phyloP scores from a whole-genome alignment of 2,797 vertebrate species.

The Aulostomus chinensis region DNA sequence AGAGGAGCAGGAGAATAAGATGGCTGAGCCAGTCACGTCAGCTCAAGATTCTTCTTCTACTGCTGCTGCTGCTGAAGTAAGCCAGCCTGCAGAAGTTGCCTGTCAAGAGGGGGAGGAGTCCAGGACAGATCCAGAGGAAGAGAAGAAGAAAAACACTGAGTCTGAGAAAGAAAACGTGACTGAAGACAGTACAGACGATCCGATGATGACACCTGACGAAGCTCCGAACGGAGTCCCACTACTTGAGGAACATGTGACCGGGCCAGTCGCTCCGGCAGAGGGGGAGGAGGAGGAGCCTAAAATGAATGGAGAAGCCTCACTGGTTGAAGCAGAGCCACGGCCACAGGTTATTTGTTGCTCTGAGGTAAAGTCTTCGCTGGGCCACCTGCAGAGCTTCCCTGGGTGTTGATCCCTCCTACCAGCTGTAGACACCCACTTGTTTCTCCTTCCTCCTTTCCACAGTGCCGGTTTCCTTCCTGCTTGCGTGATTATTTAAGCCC shows the following conservation, averaged over 20 bases:
- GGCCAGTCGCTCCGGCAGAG: constrained; percentile 58
- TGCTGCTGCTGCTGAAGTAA: constrained; percentile 16
- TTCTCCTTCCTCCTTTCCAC: constrained; percentile 59
- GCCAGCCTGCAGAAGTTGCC: constrained; percentile 20
- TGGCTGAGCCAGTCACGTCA: not conserved
- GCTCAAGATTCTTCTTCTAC: constrained; percentile 22
- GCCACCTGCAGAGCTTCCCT: constrained; percentile 64
- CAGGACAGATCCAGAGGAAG: constrained; percentile 7
- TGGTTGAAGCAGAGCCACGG: constrained; percentile 84
- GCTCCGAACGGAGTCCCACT: constrained; percentile 67
- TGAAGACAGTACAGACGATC: constrained; percentile 62
- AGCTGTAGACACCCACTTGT: constrained; percentile 62
- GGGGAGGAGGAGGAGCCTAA: constrained; percentile 81
- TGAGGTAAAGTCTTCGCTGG: constrained; percentile 91
- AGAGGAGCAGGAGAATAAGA: constrained; percentile 33
- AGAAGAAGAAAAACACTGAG: not conserved
- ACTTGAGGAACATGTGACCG: constrained; percentile 46
- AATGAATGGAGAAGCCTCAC: constrained; percentile 91
- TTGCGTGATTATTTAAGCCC: constrained; percentile 67
- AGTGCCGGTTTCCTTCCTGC: constrained; percentile 76
- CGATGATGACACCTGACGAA: constrained; percentile 61
- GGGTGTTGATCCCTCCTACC: constrained; percentile 51
- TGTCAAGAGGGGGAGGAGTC: constrained; percentile 9
- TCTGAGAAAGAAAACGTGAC: constrained; percentile 45
- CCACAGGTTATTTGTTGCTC: constrained; percentile 98